Base-by-base conservation (phyloP, 2,888 invertebrate species). In the Amorpha juglandis region DNA sequence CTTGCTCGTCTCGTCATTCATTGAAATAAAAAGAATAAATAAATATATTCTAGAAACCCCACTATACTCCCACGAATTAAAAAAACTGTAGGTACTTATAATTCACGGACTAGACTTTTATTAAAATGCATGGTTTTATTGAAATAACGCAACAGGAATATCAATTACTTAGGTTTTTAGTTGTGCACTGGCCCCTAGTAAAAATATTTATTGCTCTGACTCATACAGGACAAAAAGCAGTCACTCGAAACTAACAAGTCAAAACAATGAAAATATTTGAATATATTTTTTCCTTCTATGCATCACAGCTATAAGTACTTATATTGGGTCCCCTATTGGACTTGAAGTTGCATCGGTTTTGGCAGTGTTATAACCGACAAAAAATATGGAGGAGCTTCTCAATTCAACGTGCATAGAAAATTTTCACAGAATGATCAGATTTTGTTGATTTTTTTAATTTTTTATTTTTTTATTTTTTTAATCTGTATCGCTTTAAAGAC, bases 191-290 rank as follows among this genome's bases (percentile, higher is more conserved):
- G 45, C 14, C 14, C 45, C 45, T 45, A 7, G 42, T 50, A 58
- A 42, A 58, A 9, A 1, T 42, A 58, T 58, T 58, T 42, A 58
- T 58, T 42, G 19, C 6, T 38, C 12, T 58, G 12, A 58, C 38
- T 58, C 58, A 58, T 38, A 38, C 16, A 11, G 3, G 4, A 19
- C 58, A 58, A 38, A 55, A 55, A 58, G 4, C 38, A 19, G 35
- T 12, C 35, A 58, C 0, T 19, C 19, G 0, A 9, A 19, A 16
- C 50, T 50, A 16, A 50, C n/a, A 12, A 48, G 48, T 48, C n/a
- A 48, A n/a, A 48, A 48, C 45, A 45, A 45, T 45, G 45, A 45
- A 50, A 19, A 50, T 19, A 4, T 27, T 4, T 27, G 27, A 27
- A 11, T 0, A 19, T 9, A 9, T 50, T 19, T 3, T 16, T 6